phyloP scores from a whole-genome alignment of 2,113 vertebrate genomes.

The Engystomops pustulosus region DNA sequence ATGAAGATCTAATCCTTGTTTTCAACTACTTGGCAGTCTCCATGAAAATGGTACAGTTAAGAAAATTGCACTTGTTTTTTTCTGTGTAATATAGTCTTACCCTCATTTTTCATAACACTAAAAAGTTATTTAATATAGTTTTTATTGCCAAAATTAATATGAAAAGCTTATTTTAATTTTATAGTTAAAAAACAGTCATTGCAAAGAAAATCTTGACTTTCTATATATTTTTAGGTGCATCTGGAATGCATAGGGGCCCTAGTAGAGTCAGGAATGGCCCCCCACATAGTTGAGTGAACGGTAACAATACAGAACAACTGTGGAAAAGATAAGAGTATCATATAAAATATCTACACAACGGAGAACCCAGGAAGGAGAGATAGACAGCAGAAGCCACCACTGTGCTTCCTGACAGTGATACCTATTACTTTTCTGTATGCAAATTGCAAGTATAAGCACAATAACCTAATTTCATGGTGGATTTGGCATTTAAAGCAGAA shows the following conservation, averaged over 20 bases:
- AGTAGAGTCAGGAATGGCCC: not conserved
- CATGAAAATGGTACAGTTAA: conserved; percentile 8
- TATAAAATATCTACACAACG: not conserved
- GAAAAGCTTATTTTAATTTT: not conserved
- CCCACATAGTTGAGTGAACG: not conserved
- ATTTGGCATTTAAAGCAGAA: not conserved
- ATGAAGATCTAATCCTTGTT: not conserved
- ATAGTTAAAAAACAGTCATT: not conserved
- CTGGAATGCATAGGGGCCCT: not conserved
- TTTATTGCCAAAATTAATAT: conserved; percentile 3
- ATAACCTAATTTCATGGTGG: too few relatives aligned
- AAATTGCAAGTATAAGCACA: too few relatives aligned
- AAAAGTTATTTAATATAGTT: not conserved
- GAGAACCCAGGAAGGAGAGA: not conserved
- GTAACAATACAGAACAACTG: not conserved
- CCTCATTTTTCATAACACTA: not conserved
- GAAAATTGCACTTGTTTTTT: not conserved
- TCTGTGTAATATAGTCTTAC: not conserved
- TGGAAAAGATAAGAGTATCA: not conserved
- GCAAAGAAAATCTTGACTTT: not conserved
- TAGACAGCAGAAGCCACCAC: not conserved
- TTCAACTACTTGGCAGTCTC: not conserved
- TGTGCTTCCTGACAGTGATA: too few relatives aligned
- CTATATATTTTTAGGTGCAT: not conserved
- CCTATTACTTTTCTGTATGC: too few relatives aligned